Evolutionary conservation across 2,113 vertebrate genomes (phyloP).

Genomic region (Halichoeres trimaculatus): DNA sequence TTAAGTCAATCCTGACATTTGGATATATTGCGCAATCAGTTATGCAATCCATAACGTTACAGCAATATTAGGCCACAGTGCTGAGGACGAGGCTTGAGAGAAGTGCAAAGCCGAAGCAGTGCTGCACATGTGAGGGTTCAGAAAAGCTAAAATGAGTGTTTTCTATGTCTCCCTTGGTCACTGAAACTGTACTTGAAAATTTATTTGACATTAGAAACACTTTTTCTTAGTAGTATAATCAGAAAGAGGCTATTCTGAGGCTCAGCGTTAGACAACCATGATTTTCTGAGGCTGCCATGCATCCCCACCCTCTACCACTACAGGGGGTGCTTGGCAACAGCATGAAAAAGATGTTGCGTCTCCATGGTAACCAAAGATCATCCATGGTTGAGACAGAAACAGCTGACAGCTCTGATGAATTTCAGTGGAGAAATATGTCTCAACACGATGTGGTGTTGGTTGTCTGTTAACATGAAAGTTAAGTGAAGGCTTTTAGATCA

Average conservation of each 20-base stretch:
- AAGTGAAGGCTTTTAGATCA: background rate
- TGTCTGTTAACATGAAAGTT: background rate
- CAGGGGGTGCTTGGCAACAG: conserved; percentile 54
- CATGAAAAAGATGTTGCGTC: conserved; percentile 56
- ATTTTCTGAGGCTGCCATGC: background rate
- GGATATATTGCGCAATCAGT: conserved; percentile 37
- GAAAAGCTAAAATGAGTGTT: background rate
- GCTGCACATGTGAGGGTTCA: conserved; percentile 16
- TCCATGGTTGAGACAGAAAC: conserved; percentile 22
- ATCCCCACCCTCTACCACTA: conserved; percentile 33
- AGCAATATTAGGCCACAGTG: conserved; percentile 8
- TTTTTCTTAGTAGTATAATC: background rate
- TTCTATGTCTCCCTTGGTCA: background rate
- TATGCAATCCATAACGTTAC: conserved; percentile 40
- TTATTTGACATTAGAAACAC: background rate
- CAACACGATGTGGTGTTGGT: background rate
- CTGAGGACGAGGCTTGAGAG: background rate
- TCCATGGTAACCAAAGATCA: conserved; percentile 67
- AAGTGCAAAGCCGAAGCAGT: background rate
- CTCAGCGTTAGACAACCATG: background rate
- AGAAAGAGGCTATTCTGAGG: background rate
- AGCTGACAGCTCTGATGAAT: background rate
- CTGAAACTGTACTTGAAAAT: background rate
- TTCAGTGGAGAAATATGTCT: background rate
- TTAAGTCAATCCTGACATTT: conserved; percentile 41